A percentile compares a stretch with the other conserved stretches of the same genome.
Conservation (phyloP, 2,888 invertebrate species). For the Euclidia mi region DNA sequence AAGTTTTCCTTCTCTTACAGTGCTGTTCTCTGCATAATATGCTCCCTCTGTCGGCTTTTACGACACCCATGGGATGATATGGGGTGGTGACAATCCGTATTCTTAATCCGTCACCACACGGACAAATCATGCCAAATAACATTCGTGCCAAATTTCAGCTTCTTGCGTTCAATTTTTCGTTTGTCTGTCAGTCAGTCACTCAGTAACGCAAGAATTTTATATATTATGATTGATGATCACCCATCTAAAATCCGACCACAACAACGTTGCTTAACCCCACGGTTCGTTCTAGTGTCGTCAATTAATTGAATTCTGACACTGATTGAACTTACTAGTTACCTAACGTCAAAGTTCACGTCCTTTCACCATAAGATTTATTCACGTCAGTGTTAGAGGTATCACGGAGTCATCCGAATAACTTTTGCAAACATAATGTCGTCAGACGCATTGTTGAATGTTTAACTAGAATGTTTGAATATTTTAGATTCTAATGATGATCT, state of each 20-base stretch:
- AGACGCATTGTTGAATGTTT: slow-evolving; percentile 27
- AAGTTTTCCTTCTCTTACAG: too few species aligned
- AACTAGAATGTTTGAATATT: slow-evolving; percentile 28
- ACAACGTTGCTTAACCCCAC: neutral
- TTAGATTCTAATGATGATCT: slow-evolving; percentile 21
- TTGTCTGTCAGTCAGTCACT: too few species aligned
- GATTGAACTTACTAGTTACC: slow-evolving; percentile 2
- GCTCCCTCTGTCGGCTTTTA: too few species aligned
- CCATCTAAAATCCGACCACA: neutral
- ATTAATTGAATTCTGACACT: neutral
- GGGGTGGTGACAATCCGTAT: too few species aligned
- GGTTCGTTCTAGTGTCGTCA: neutral
- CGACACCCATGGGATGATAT: too few species aligned
- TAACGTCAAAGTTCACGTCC: neutral
- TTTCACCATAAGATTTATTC: slow-evolving; percentile 11
- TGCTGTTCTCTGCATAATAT: too few species aligned
- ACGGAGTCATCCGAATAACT: slow-evolving; percentile 16
- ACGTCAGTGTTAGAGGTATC: neutral
- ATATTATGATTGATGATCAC: too few species aligned
- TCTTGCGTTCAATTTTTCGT: too few species aligned
- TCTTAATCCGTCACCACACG: too few species aligned
- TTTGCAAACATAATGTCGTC: slow-evolving; percentile 37
- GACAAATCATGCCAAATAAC: too few species aligned
- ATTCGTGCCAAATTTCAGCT: too few species aligned
- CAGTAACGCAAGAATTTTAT: too few species aligned